Percentiles rank a stretch among this genome's conserved stretches.
Conservation (phyloP, 2,113 vertebrate species). For the Hoplias malabaricus region DNA sequence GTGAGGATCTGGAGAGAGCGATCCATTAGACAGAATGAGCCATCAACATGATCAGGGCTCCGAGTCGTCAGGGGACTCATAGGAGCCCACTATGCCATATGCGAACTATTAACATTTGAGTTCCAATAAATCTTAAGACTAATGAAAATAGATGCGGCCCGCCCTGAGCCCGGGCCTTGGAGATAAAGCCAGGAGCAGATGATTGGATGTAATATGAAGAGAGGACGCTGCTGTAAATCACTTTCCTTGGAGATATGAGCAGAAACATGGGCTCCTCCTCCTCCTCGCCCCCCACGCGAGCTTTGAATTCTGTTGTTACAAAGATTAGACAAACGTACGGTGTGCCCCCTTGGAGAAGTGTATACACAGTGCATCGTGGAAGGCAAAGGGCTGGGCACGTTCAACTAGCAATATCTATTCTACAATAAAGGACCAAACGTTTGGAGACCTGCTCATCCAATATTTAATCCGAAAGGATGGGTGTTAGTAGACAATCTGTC, state of each 20-base stretch:
- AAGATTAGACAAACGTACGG: neutral
- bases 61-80: conserved; percentile 35
- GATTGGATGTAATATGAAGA: conserved; percentile 36
- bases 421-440: no score
- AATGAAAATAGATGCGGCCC: conserved; percentile 32
- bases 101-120: conserved; percentile 41
- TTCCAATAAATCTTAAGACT: conserved; percentile 43
- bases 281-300: neutral
- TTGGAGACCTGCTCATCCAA: no score
- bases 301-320: neutral
- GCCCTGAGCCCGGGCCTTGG: conserved; percentile 1
- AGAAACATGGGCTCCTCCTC: conserved; percentile 16
- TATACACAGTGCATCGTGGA: no score
- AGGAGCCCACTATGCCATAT: conserved; percentile 39
- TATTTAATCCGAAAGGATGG: no score
- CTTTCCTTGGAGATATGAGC: conserved; percentile 22
- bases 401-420: no score
- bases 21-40: conserved; percentile 44
- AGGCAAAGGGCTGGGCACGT: no score
- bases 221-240: conserved; percentile 25
- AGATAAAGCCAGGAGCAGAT: conserved; percentile 33
- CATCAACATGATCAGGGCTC: conserved; percentile 36
- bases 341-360: neutral
- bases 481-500: no score
- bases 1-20: neutral